Evolutionary conservation across 2,797 vertebrate species (phyloP).

Genomic region (Pangasius djambal): DNA sequence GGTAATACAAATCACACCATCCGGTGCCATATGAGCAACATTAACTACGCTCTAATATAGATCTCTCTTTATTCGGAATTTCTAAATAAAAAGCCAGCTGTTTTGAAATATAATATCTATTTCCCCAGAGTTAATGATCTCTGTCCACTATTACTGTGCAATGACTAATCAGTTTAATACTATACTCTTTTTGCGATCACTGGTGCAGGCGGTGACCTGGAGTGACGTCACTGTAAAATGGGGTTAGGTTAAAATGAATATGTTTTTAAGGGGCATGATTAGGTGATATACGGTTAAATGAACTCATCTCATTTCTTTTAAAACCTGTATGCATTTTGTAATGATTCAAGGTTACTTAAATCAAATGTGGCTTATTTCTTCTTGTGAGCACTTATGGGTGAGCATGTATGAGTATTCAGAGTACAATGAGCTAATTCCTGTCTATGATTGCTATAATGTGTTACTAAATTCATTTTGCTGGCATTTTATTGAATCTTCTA

Average conservation of each 20-base stretch:
- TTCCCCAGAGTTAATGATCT: no score
- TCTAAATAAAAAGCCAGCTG: background rate
- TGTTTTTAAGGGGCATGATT: background rate
- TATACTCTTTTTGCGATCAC: background rate
- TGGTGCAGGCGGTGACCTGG: background rate
- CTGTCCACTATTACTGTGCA: background rate
- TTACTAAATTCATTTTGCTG: background rate
- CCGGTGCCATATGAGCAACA: background rate
- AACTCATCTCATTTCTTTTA: background rate
- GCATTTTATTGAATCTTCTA: background rate
- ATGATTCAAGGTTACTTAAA: background rate
- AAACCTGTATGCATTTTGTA: background rate
- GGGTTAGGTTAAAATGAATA: background rate
- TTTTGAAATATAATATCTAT: background rate
- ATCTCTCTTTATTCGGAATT: background rate
- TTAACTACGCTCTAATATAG: background rate
- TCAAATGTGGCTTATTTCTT: background rate
- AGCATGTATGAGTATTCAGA: background rate
- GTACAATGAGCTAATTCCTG: background rate
- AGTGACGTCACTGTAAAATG: background rate
- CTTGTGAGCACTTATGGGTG: background rate
- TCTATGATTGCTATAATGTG: background rate
- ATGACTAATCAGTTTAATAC: background rate
- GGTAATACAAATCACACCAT: background rate
- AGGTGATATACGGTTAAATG: background rate